Base-by-base conservation (phyloP, 2,797 vertebrate species). In the Myoxocephalus aenaeus region DNA sequence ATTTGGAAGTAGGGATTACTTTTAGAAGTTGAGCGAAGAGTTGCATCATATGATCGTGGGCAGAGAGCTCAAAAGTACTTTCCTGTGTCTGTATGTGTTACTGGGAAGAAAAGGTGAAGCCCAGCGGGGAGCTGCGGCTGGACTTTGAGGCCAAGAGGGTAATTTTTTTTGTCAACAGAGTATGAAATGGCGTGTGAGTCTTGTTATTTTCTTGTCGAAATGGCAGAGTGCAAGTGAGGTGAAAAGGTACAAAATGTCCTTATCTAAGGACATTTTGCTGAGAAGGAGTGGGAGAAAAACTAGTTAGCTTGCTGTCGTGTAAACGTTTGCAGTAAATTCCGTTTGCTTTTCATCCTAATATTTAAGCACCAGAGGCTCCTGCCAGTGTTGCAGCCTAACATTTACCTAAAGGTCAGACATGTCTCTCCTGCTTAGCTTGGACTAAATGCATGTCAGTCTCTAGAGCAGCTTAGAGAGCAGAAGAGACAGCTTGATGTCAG, bases 361-460 rank as follows among this genome's bases (percentile, higher is more conserved):
- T 87, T 84, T 87, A 89, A 90, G 83, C 85, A 83, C 75, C 75
- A 64, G 27, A 73, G 73, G 75, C 78, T 63, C 53, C 80, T 66
- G 73, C 54, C 77, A 65, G 50, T 7, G 69, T 68, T 83, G 86
- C 80, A 80, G 73, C 65, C 69, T 87, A 86, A 86, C 86, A 90
- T 91, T 91, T 91, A 62, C 64, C 22, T 0, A 92, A 93, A 94
- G 90, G 93, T 91, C 92, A 92, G 75, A 65, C 65, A 9, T 69
- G 88, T 92, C 90, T 88, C 73, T 70, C 48, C 79, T 79, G 82
- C 75, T 92, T 91, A 87, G 77, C 63, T 48, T 34, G 44, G 50
- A 82, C 86, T 85, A 88, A 91, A 87, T 72, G 65, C 78, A 48
- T 70, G 82, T 92, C 86, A 77, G 82, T 85, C 63, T 54, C 56